phyloP scores from a whole-genome alignment of 2,113 vertebrate species.

The Scortum barcoo region DNA sequence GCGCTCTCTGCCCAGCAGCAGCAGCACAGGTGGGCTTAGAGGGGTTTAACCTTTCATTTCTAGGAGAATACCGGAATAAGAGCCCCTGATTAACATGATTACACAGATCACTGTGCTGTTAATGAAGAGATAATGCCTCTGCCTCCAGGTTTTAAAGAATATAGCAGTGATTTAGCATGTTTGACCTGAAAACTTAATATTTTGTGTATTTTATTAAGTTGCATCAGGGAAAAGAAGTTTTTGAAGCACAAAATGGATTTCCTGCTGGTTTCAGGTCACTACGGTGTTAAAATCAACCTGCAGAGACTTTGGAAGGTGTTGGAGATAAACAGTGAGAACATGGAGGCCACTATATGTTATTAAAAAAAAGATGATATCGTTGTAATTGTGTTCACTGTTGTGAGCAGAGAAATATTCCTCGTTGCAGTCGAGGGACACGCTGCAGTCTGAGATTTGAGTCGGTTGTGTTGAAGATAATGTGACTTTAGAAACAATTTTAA shows the following conservation, averaged over 20 bases:
- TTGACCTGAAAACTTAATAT: neutral
- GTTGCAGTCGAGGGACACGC: neutral
- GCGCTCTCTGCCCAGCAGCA: slow-evolving; percentile 11
- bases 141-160: neutral
- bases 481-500: too few species aligned
- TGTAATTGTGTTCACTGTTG: too few species aligned
- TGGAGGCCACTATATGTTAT: too few species aligned
- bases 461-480: too few species aligned
- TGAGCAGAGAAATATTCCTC: too few species aligned
- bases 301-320: neutral
- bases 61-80: slow-evolving; percentile 42
- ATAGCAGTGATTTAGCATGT: neutral
- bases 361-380: neutral
- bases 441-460: too few species aligned
- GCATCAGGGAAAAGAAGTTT: neutral
- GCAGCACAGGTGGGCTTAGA: slow-evolving; percentile 53
- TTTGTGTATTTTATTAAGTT: neutral
- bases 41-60: slow-evolving; percentile 61
- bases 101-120: slow-evolving; percentile 19
- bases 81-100: slow-evolving; percentile 53
- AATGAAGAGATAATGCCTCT: slow-evolving; percentile 6
- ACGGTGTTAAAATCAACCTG: neutral
- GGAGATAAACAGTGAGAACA: too few species aligned
- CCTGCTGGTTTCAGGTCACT: neutral
- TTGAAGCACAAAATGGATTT: neutral